These are phyloP conservation scores for Danio aesculapii DNA, from an alignment of 2,797 vertebrate species.

Conservation along the genomic window DNA sequence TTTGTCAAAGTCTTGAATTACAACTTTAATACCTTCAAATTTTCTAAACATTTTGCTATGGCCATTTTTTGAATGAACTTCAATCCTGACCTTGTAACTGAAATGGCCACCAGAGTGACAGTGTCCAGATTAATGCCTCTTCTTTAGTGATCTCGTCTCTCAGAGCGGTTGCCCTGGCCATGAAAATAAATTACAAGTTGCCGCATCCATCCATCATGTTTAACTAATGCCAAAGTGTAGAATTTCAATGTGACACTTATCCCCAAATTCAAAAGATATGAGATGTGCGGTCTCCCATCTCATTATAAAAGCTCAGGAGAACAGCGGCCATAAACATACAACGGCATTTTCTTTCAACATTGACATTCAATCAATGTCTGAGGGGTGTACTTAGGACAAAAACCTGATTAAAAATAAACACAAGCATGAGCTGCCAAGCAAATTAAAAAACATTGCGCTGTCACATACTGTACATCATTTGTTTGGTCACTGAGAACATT, in stretches of 20 bases:
- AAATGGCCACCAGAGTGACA: conserved; percentile 24
- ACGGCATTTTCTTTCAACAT: conserved; percentile 40
- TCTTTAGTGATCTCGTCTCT: conserved; percentile 52
- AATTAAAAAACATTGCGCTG: conserved; percentile 20
- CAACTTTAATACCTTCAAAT: background rate
- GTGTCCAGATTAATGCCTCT: conserved; percentile 47
- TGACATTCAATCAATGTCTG: conserved; percentile 54
- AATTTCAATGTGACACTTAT: conserved; percentile 63
- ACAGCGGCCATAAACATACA: conserved; percentile 40
- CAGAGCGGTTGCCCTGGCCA: conserved; percentile 26
- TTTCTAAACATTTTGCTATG: background rate
- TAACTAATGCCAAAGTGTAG: conserved; percentile 54
- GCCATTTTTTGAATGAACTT: conserved; percentile 6
- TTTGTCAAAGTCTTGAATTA: background rate
- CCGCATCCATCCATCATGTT: conserved; percentile 52
- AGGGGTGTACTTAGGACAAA: conserved; percentile 5
- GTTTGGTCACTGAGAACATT: background rate
- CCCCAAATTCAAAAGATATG: conserved; percentile 65
- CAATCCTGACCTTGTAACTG: conserved; percentile 26
- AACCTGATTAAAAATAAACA: conserved; percentile 33
- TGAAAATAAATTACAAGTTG: conserved; percentile 59
- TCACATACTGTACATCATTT: too few species aligned
- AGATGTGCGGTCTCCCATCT: conserved; percentile 52
- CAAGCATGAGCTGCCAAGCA: background rate
- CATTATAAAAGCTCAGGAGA: conserved; percentile 53